phyloP scores from a whole-genome alignment of 2,888 invertebrate species.

The Aplocera efformata region DNA sequence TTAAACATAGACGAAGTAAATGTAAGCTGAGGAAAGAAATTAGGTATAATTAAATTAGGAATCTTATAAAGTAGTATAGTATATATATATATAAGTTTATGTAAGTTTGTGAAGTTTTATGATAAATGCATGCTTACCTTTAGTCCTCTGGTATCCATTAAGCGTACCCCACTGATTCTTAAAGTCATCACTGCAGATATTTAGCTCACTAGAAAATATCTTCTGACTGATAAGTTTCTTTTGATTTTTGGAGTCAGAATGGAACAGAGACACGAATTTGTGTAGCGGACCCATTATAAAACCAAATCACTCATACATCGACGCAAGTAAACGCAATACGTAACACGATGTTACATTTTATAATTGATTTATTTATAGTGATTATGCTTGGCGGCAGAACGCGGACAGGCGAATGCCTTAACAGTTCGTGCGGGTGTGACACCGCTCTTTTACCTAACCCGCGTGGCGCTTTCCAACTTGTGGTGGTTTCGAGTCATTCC shows the following conservation, averaged over 20 bases:
- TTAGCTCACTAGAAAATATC: conserved; percentile 80
- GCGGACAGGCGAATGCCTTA: conserved; percentile 27
- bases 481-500: conserved; percentile 45
- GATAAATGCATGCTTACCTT: conserved; percentile 62
- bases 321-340: background rate
- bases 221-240: conserved; percentile 69
- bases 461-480: conserved; percentile 48
- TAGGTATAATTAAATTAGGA: too few species aligned
- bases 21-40: too few species aligned
- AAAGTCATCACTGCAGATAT: conserved; percentile 67
- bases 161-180: conserved; percentile 79
- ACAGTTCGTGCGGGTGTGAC: conserved; percentile 41
- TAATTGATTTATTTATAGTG: conserved; percentile 6
- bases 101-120: too few species aligned
- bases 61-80: too few species aligned
- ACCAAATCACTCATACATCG: conserved; percentile 1
- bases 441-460: conserved; percentile 56
- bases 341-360: conserved; percentile 4
- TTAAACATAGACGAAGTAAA: too few species aligned
- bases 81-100: too few species aligned
- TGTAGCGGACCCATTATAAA: conserved; percentile 80
- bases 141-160: conserved; percentile 64
- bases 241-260: conserved; percentile 74
- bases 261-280: conserved; percentile 82
- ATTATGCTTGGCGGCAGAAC: conserved; percentile 9